Evolutionary conservation across 2,888 invertebrate genomes (phyloP).

Genomic region (Drosophila imparisetae): DNA sequence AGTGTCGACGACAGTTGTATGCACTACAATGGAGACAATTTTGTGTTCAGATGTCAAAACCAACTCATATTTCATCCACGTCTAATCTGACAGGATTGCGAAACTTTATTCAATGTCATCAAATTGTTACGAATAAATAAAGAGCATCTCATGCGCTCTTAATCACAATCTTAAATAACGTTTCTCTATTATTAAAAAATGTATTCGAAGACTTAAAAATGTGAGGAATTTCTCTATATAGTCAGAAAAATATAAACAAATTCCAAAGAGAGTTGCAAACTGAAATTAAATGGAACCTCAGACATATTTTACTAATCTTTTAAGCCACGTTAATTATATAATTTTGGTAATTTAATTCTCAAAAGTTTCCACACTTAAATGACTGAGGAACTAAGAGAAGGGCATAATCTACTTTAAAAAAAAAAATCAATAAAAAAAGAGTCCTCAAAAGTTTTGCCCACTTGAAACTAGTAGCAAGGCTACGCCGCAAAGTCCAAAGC

Average conservation of each 20-base stretch:
- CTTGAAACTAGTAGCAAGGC: constrained; percentile 37
- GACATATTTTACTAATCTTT: background rate
- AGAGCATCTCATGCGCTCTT: background rate
- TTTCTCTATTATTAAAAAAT: background rate
- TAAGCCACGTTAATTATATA: background rate
- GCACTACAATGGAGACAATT: constrained; percentile 41
- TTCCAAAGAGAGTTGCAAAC: background rate
- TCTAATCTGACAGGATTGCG: background rate
- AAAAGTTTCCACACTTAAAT: constrained; percentile 16
- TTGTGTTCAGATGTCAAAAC: constrained; percentile 34
- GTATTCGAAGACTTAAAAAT: no score
- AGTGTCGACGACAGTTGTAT: constrained; percentile 61
- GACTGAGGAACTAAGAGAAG: constrained; percentile 34
- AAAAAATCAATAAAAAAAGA: constrained; percentile 17
- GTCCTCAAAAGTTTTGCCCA: constrained; percentile 21
- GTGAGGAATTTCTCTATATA: background rate
- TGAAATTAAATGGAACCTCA: background rate
- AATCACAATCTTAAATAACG: background rate
- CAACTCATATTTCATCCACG: background rate
- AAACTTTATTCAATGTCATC: background rate
- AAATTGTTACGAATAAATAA: constrained; percentile 4
- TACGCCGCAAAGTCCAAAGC: constrained; percentile 35
- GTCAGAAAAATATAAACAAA: background rate
- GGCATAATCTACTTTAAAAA: constrained; percentile 18
- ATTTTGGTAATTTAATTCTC: background rate